Evolutionary conservation across 2,113 vertebrate species (phyloP), one percentile per base, ranked within the genome.

Genomic region (Scopus umbretta): DNA sequence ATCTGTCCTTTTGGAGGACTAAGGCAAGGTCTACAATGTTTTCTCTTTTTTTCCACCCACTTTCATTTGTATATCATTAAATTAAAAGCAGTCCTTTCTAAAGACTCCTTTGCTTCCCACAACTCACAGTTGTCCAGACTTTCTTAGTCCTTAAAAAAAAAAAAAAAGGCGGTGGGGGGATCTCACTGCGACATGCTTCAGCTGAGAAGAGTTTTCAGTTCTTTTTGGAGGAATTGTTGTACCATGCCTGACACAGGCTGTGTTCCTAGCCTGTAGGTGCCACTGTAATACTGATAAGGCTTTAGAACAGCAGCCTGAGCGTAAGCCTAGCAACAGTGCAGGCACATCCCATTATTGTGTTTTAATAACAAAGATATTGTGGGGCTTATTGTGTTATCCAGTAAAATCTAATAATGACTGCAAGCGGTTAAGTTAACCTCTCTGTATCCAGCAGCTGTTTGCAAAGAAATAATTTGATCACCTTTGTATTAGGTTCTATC

Each of bases 401-500:
- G 84, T 87, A 80, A 89, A 95, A 95, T 94, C 59, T 55, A 96
- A 84, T 97, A 76, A 50, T 11, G 62, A 27, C 90, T 65, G 95
- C 90, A 94, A 72, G 52, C 13, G 53, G 38, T 42, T 36, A 42
- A n/a, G 53, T 96, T 96, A 94, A 95, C 91, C 71, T 94, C n/a
- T 93, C 59, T 88, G 47, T 83, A 86, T 92, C 72, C 81, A 95
- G 55, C 94, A 97, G 87, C 87, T 94, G 93, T 61, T 87, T 42
- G 71, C 29, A 74, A 68, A 86, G 74, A 80, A 92, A 32, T 96
- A 96, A 97, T 95, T 61, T 59, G 63, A 94, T 97, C 67, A 34
- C 32, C 47, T 85, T 74, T 76, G 20, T 80, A 23, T 90, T 79
- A 66, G 42, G 87, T 94, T 82, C 75, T 75, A 2, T 67, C 58